Evolutionary conservation across 2,888 invertebrate genomes (phyloP).

Genomic region (Diaperis boleti): DNA sequence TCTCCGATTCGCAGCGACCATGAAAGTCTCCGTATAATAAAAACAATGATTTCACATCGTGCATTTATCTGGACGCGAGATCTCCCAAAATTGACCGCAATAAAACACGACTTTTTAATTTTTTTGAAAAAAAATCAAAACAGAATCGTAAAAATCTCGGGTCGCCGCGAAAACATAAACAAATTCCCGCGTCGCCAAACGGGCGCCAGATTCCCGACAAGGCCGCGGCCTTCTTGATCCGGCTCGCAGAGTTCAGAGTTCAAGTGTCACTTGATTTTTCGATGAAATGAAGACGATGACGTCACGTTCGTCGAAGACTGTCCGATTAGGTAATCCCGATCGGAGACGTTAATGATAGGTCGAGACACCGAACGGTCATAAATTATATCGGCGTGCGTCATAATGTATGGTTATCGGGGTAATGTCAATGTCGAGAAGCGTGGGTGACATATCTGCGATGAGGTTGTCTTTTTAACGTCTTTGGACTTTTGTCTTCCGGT

Average conservation of each 20-base stretch:
- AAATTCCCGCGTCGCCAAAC: slow-evolving; percentile 14
- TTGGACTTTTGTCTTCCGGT: slow-evolving; percentile 7
- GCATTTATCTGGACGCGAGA: background rate
- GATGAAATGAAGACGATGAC: background rate
- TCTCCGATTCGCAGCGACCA: background rate
- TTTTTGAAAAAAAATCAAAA: slow-evolving; percentile 1
- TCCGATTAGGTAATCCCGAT: slow-evolving; percentile 3
- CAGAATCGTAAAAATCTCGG: background rate
- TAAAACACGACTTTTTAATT: too few species aligned
- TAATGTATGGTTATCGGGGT: background rate
- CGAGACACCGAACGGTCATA: background rate
- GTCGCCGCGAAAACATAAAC: slow-evolving; percentile 9
- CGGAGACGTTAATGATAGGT: background rate
- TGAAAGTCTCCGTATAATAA: background rate
- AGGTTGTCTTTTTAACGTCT: background rate
- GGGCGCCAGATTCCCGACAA: slow-evolving; percentile 30
- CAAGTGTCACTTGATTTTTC: slow-evolving; percentile 17
- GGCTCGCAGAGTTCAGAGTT: slow-evolving; percentile 20
- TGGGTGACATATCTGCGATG: background rate
- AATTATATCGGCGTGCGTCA: background rate
- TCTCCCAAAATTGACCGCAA: background rate
- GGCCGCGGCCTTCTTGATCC: slow-evolving; percentile 30
- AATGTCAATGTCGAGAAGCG: slow-evolving; percentile 8
- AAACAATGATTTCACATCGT: slow-evolving; percentile 10
- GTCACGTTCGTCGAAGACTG: background rate